A percentile compares a stretch with the other conserved stretches of the same genome.
Conservation (phyloP, 2,113 vertebrate species). For the Xiphias gladius region DNA sequence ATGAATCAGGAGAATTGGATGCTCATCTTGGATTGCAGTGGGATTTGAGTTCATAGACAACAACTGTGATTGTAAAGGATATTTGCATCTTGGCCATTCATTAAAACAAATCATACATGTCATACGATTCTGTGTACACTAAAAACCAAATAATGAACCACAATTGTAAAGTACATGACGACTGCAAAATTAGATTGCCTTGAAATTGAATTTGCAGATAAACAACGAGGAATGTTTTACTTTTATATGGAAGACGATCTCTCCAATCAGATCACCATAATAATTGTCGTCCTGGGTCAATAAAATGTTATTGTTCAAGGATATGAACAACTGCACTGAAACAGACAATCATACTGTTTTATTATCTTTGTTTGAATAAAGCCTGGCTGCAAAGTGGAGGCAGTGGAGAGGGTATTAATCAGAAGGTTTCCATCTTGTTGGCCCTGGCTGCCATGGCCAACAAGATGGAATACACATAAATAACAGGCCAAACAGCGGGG, state of each 20-base stretch:
- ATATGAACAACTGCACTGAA: conserved; percentile 31
- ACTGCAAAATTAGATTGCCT: neutral
- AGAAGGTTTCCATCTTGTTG: conserved; percentile 56
- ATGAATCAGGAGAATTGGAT: conserved; percentile 73
- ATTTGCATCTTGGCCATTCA: conserved; percentile 1
- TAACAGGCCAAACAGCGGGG: conserved; percentile 54
- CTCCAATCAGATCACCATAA: neutral
- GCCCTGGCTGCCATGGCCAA: conserved; percentile 56
- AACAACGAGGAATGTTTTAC: neutral
- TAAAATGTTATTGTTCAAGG: conserved; percentile 41
- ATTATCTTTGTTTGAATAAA: conserved; percentile 52
- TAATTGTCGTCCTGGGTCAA: conserved; percentile 1
- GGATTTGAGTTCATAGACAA: conserved; percentile 36
- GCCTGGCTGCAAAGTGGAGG: conserved; percentile 40
- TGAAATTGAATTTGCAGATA: conserved; percentile 1
- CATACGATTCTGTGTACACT: neutral
- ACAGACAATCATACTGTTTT: conserved; percentile 38
- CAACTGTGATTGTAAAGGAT: conserved; percentile 29
- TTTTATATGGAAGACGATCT: conserved; percentile 9
- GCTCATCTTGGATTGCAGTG: conserved; percentile 30
- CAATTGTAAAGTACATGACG: neutral
- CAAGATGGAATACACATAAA: conserved; percentile 73
- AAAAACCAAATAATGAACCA: conserved; percentile 16
- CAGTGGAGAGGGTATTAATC: conserved; percentile 49
- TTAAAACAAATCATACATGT: conserved; percentile 12